Evolutionary conservation across 2,888 invertebrate genomes (phyloP).

Genomic region (Pollenia griseotomentosa): DNA sequence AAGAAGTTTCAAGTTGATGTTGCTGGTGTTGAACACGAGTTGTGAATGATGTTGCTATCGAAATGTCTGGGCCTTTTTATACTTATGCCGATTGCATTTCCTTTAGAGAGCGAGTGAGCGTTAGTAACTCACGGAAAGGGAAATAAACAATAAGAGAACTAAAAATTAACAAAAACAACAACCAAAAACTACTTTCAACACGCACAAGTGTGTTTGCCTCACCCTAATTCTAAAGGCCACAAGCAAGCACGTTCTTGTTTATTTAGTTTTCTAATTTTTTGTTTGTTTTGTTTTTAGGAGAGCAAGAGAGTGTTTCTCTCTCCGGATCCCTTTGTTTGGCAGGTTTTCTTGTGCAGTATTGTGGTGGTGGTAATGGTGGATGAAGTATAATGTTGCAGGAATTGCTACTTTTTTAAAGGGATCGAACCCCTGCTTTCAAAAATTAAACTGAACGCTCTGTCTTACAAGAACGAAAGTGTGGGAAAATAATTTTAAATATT

Average conservation of each 20-base stretch:
- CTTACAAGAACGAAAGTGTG: slow-evolving; percentile 78
- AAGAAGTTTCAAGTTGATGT: slow-evolving; percentile 71
- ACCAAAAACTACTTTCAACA: slow-evolving; percentile 62
- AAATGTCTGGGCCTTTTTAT: slow-evolving; percentile 80
- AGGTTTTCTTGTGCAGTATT: slow-evolving; percentile 19
- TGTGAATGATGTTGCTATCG: slow-evolving; percentile 81
- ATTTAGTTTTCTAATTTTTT: background rate
- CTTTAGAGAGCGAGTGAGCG: slow-evolving; percentile 58
- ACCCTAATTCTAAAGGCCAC: slow-evolving; percentile 59
- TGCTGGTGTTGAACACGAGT: slow-evolving; percentile 79
- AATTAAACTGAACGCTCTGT: slow-evolving; percentile 32
- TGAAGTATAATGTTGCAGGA: slow-evolving; percentile 56
- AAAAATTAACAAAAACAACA: slow-evolving; percentile 46
- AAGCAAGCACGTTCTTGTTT: slow-evolving; percentile 64
- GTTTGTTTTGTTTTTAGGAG: background rate
- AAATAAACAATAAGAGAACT: slow-evolving; percentile 71
- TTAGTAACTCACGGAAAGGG: slow-evolving; percentile 71
- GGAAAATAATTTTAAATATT: slow-evolving; percentile 80
- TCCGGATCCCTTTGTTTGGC: background rate
- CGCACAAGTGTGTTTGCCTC: slow-evolving; percentile 74
- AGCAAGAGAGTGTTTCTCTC: slow-evolving; percentile 45
- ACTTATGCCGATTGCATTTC: slow-evolving; percentile 75
- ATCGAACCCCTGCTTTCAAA: slow-evolving; percentile 61
- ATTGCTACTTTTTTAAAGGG: slow-evolving; percentile 56
- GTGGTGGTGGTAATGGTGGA: slow-evolving; percentile 24